phyloP scores from a whole-genome alignment of 2,888 invertebrate genomes.

The Ochlodes sylvanus region DNA sequence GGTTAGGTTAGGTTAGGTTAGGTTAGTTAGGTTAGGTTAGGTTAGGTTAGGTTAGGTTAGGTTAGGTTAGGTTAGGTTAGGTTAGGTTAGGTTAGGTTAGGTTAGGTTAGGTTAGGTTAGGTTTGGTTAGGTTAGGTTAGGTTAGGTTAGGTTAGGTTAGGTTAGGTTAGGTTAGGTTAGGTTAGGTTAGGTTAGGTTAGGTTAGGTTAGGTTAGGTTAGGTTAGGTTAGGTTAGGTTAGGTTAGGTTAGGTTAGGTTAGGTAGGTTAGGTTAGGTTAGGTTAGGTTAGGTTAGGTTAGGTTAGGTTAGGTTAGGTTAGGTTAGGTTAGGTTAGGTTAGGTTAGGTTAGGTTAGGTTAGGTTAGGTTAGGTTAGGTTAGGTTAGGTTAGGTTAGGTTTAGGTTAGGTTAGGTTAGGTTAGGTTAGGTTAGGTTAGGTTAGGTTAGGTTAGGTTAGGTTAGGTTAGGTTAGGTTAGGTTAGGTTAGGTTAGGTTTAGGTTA shows the following conservation, averaged over 20 bases:
- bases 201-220: constrained; percentile 44
- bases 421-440: constrained; percentile 40
- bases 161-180: constrained; percentile 41
- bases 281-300: constrained; percentile 43
- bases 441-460: constrained; percentile 40
- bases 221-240: constrained; percentile 44
- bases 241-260: constrained; percentile 39
- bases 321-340: constrained; percentile 42
- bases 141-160: constrained; percentile 38
- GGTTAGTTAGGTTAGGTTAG: constrained; percentile 37
- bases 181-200: constrained; percentile 39
- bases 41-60: constrained; percentile 39
- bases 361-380: constrained; percentile 41
- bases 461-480: constrained; percentile 42
- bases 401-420: constrained; percentile 42
- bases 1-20: constrained; percentile 40
- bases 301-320: constrained; percentile 42
- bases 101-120: constrained; percentile 40
- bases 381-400: constrained; percentile 41
- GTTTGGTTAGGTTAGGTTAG: constrained; percentile 40
- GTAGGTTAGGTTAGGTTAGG: constrained; percentile 36
- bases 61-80: constrained; percentile 36
- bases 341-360: constrained; percentile 41
- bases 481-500: constrained; percentile 40
- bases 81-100: constrained; percentile 40